These are phyloP conservation scores for Dexiosoma caninum DNA, from an alignment of 2,888 invertebrate species.

Conservation along the genomic window DNA sequence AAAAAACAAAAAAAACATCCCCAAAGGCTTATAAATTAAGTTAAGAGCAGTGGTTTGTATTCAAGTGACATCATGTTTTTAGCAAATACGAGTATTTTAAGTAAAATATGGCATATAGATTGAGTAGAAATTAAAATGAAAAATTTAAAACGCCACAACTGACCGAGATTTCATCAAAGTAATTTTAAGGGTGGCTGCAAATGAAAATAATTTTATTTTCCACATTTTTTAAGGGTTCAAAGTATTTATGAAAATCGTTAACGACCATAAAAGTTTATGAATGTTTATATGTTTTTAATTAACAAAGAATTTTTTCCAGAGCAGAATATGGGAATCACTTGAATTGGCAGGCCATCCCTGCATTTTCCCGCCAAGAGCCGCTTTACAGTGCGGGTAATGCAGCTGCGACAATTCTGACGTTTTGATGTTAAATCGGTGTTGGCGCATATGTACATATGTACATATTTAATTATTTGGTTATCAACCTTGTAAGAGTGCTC, in stretches of 20 bases:
- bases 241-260: neutral
- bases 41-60: neutral
- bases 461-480: too few species aligned
- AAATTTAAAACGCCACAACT: constrained; percentile 35
- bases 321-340: too few species aligned
- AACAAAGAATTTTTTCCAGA: too few species aligned
- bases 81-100: constrained; percentile 1
- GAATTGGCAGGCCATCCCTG: too few species aligned
- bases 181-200: constrained; percentile 39
- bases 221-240: neutral
- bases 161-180: constrained; percentile 59
- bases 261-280: neutral
- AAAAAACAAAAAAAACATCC: constrained; percentile 54
- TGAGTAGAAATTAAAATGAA: constrained; percentile 11
- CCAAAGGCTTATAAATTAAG: constrained; percentile 16
- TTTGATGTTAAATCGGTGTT: too few species aligned
- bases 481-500: too few species aligned
- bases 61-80: constrained; percentile 35
- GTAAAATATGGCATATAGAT: constrained; percentile 26
- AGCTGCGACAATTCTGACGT: too few species aligned
- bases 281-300: neutral
- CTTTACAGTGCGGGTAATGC: too few species aligned
- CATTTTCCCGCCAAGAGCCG: too few species aligned
- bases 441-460: too few species aligned
- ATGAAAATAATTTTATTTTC: neutral